phyloP scores from a whole-genome alignment of 1,140 invertebrate species.

The Leucophenga varia region DNA sequence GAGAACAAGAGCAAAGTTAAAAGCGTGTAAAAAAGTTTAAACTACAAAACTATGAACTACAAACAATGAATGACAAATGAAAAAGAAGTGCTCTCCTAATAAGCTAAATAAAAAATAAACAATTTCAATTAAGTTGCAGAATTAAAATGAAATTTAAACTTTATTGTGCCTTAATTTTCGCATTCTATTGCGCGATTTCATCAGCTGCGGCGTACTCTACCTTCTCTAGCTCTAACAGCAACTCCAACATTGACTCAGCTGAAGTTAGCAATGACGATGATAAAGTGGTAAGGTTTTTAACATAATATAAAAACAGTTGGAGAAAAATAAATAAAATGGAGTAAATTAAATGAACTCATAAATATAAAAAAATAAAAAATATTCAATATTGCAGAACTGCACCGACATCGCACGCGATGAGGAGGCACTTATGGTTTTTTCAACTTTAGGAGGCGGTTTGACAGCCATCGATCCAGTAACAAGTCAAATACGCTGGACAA shows the following conservation, averaged over 20 bases:
- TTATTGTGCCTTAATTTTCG: conserved; percentile 43
- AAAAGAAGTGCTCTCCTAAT: too few species aligned
- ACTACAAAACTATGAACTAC: too few species aligned
- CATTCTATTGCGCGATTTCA: conserved; percentile 40
- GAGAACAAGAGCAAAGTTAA: too few species aligned
- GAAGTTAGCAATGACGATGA: conserved; percentile 41
- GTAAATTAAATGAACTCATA: too few species aligned
- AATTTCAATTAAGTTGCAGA: conserved; percentile 11
- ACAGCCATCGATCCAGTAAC: conserved; percentile 80
- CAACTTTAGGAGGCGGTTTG: conserved; percentile 88
- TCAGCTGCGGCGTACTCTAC: conserved; percentile 33
- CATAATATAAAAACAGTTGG: too few species aligned
- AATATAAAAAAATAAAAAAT: too few species aligned
- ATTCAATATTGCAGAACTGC: conserved; percentile 59
- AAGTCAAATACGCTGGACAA: conserved; percentile 84
- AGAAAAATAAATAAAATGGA: too few species aligned
- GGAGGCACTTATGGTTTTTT: conserved; percentile 77
- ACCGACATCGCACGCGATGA: conserved; percentile 71
- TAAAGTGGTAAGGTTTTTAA: conserved; percentile 27
- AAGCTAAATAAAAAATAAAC: too few species aligned
- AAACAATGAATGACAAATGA: too few species aligned
- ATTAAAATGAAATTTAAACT: conserved; percentile 40
- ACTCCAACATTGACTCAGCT: conserved; percentile 31
- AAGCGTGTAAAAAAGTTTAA: too few species aligned
- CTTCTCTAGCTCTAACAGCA: conserved; percentile 17